Evolutionary conservation across 2,888 invertebrate species (phyloP).

Genomic region (Drosophila mimica): DNA sequence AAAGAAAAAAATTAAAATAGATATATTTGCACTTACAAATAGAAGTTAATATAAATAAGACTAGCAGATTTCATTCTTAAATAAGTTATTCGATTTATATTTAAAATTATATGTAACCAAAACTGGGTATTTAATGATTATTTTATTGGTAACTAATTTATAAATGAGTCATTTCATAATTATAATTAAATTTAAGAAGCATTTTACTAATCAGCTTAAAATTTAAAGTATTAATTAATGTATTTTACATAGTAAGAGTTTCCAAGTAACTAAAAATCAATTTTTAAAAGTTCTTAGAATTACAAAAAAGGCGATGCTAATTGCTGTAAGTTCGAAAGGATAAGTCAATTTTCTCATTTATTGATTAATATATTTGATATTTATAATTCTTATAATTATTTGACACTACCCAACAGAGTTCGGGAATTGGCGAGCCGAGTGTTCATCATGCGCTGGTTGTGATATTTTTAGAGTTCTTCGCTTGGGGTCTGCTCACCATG

Average conservation of each 20-base stretch:
- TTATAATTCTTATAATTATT: background rate
- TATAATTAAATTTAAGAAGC: no score
- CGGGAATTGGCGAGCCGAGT: constrained; percentile 96
- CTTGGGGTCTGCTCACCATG: constrained; percentile 99
- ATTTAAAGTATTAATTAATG: no score
- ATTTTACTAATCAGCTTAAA: no score
- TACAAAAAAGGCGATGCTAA: background rate
- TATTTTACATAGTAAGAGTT: no score
- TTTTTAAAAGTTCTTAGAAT: background rate
- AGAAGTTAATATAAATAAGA: background rate
- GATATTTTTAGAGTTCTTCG: constrained; percentile 99
- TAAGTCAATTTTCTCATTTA: background rate
- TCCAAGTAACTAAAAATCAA: no score
- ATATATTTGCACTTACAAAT: background rate
- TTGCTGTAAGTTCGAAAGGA: background rate
- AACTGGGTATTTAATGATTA: background rate
- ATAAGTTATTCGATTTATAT: background rate
- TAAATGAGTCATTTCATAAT: background rate
- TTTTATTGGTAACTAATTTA: no score
- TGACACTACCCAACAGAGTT: constrained; percentile 87
- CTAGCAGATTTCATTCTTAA: background rate
- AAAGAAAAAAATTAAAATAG: background rate
- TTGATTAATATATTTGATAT: background rate
- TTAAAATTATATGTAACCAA: background rate
- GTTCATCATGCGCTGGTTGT: constrained; percentile 99